Conservation (phyloP, 2,113 vertebrate species). For the Tretioscincus oriximinensis region DNA sequence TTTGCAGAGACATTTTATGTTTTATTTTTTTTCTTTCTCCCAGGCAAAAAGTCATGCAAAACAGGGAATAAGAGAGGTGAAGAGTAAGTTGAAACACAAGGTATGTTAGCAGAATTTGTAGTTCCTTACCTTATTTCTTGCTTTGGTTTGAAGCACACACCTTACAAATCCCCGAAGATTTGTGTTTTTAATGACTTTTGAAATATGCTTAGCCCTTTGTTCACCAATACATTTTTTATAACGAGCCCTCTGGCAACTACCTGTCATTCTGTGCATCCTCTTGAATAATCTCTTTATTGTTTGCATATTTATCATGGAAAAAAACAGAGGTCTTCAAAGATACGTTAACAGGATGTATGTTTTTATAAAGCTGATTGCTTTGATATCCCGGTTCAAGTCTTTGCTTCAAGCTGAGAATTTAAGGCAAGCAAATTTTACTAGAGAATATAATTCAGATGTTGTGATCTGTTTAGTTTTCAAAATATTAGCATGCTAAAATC, state of each 20-base stretch:
- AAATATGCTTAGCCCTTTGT: slow-evolving; percentile 87
- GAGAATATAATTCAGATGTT: slow-evolving; percentile 45
- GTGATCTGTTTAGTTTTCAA: slow-evolving; percentile 48
- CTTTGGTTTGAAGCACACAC: slow-evolving; percentile 59
- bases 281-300: slow-evolving; percentile 81
- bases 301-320: slow-evolving; percentile 85
- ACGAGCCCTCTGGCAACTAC: slow-evolving; percentile 83
- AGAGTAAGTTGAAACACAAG: slow-evolving; percentile 90
- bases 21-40: slow-evolving; percentile 47
- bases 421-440: slow-evolving; percentile 43
- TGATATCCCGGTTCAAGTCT: slow-evolving; percentile 81
- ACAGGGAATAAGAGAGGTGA: slow-evolving; percentile 91
- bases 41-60: slow-evolving; percentile 94
- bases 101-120: slow-evolving; percentile 68
- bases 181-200: slow-evolving; percentile 83
- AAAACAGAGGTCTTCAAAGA: slow-evolving; percentile 85
- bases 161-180: slow-evolving; percentile 69
- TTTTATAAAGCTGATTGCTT: slow-evolving; percentile 88
- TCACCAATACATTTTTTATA: slow-evolving; percentile 85
- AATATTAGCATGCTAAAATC: slow-evolving; percentile 20
- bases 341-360: slow-evolving; percentile 85
- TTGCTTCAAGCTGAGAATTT: slow-evolving; percentile 73
- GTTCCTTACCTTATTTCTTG: slow-evolving; percentile 36
- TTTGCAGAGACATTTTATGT: slow-evolving; percentile 24
- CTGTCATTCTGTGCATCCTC: slow-evolving; percentile 78